Base-by-base conservation (phyloP, 2,888 invertebrate genomes). In the Drosophila fungiperda region DNA sequence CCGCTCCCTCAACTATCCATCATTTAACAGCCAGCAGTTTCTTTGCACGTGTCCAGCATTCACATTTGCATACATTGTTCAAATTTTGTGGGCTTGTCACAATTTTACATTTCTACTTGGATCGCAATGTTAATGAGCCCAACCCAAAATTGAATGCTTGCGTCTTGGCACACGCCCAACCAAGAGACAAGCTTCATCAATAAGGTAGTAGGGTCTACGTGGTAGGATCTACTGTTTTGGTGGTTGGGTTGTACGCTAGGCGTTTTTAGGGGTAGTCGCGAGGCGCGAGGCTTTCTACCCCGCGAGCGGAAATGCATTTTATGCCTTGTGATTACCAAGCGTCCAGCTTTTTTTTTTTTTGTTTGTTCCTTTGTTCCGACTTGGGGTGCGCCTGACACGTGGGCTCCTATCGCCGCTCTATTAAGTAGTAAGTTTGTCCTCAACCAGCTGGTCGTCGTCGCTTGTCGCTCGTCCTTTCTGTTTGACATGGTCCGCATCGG, bases 281-380 rank as follows among this genome's bases (percentile, higher is more conserved):
- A 45, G 55, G 50, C 64, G 71, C 70, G 67, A 78, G 62, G 69
- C 68, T 74, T 80, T 49, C 59, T 62, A 69, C 71, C 62, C 71
- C 67, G 64, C 62, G 59, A 49, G 23, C 90, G 87, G 87, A 87
- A 87, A 84, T 89, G 90, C 89, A 87, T 90, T 87, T 90, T 81
- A 87, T 78, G 84, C 76, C 87, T 76, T 66, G 50, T 79, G 79
- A 84, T 82, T 88, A 70, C 38, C 67, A 80, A 68, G 26, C 70
- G 84, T 77, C 67, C 89, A 86, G 83, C 88, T 81, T 72, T 72
- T 38, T 9, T 6, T 6, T 17, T 2, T n/a, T 2, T n/a, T 23
- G 8, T n/a, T 23, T 20, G 4, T 53, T 33, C 9, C 7, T 15
- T 15, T 23, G 23, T 12, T 12, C 2, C 42, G 57, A 67, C 33